Base-by-base conservation (phyloP, 2,113 vertebrate genomes). In the Saguinus imperator region DNA sequence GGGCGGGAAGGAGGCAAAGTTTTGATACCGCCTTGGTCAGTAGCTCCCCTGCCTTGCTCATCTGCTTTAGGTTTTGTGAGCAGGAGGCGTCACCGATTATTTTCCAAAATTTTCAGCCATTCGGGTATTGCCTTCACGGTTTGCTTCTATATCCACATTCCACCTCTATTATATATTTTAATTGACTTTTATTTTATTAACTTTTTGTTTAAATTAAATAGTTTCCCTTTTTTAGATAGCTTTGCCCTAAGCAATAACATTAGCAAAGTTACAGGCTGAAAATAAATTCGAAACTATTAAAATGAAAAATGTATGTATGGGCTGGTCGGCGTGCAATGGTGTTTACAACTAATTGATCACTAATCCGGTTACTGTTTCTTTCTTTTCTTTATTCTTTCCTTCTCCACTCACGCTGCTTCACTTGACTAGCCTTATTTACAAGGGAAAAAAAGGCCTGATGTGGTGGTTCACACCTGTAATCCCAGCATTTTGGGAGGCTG, bases 231-330 rank as follows among this genome's bases (percentile, higher is more conserved):
- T 97, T 64, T 90, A 75, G 35, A 52, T 73, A 72, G 68, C 21
- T 76, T 97, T 87, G 84, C 89, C 87, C 81, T 58, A 87, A 97
- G 89, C 85, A 68, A 94, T 81, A 94, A 86, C 93, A 86, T 86
- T 95, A 91, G 72, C 5, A 10, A 97, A 97, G 94, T 84, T 72
- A 90, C 66, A 87, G 64, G 68, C 76, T 77, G 87, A 94, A 97
- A 97, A 96, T 96, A 97, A 94, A 95, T 79, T 92, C 76, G 87
- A 81, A 93, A 93, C 79, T 93, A 75, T 70, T 95, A 89, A 96
- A 96, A 94, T 96, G 84, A 92, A 93, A 94, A 87, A 52, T 82
- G 45, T 76, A 89, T 85, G 8, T 90, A 73, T 40, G 88, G 45
- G 76, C 45, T 32, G 76, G 17, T 50, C 43, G 1, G 3, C 48